Evolutionary conservation across 2,113 vertebrate genomes (phyloP), one percentile per base, ranked within the genome.

Genomic region (Upupa epops): DNA sequence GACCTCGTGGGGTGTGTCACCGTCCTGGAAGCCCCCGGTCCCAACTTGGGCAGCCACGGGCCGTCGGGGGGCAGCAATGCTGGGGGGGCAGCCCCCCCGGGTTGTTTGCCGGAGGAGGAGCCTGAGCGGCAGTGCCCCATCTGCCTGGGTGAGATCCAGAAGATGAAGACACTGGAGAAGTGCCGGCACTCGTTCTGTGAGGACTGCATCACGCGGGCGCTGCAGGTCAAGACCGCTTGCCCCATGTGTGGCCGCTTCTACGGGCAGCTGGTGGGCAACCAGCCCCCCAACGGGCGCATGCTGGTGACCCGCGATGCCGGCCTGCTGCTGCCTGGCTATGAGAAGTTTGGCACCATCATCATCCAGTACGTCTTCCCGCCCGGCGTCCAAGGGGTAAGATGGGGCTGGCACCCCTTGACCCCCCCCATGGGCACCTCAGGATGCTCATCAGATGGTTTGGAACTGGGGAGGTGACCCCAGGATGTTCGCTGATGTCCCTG

Each of bases 331-430:
- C 98, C 98, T 46, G 98, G 99, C 86, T 98, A 99, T 54, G 99
- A 99, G 97, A 98, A 98, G 61, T 98, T 97, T 9, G 99, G 99
- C 75, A 99, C 98, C 96, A 98, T 99, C 97, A 98, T 98, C 97
- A 98, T 99, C 97, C 98, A 99, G 95, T 99, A 99, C 76, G 98
- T 98, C 98, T 99, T 99, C 98, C 98, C 98, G 82, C 98, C 98
- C 48, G 99, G 99, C 78, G 96, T 98, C 48, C 98, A 98, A 91
- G 98, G 98, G 96, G 99, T 99, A 98, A 98, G 99, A 97, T 26
- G 74, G 56, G 17, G 4, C 26, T 73, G 91, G 95, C 60, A 49
- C 55, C 70, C 85, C 82, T 84, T 13, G 11, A 48, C 16, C 13
- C 46, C 16, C 46, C 13, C 46, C 16, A 18, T 17, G 8, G 19